A percentile compares a stretch with the other conserved stretches of the same genome.
phyloP scores from a whole-genome alignment of 2,888 invertebrate genomes.

The Pyrochroa serraticornis region DNA sequence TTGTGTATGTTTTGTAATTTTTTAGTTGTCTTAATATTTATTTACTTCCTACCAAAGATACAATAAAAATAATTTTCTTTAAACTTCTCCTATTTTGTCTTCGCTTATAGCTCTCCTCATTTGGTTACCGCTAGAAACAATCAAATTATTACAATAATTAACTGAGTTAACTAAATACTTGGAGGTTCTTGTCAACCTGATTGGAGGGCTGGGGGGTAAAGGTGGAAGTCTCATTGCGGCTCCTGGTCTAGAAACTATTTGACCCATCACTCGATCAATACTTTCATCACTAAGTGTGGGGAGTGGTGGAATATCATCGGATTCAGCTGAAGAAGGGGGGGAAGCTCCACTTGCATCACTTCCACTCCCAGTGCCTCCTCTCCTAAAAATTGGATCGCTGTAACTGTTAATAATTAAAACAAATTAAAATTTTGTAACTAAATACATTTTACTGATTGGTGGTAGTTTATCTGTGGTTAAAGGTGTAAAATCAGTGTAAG shows the following conservation, averaged over 20 bases:
- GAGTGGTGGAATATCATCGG: slow-evolving; percentile 44
- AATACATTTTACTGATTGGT: slow-evolving; percentile 67
- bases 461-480: slow-evolving; percentile 66
- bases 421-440: background rate
- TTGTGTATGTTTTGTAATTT: slow-evolving; percentile 49
- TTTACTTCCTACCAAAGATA: slow-evolving; percentile 16
- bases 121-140: slow-evolving; percentile 10
- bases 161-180: slow-evolving; percentile 2
- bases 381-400: slow-evolving; percentile 53
- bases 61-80: slow-evolving; percentile 12
- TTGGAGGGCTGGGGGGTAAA: slow-evolving; percentile 53
- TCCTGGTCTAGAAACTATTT: slow-evolving; percentile 52
- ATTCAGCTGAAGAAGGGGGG: slow-evolving; percentile 55
- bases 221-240: slow-evolving; percentile 53
- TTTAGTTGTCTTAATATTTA: slow-evolving; percentile 5
- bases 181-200: slow-evolving; percentile 28
- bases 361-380: slow-evolving; percentile 43
- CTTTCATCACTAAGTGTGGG: slow-evolving; percentile 47
- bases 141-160: background rate
- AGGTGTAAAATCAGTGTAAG: slow-evolving; percentile 70
- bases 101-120: slow-evolving; percentile 21
- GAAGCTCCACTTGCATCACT: slow-evolving; percentile 48
- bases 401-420: slow-evolving; percentile 41
- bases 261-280: slow-evolving; percentile 56
- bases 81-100: slow-evolving; percentile 18